Evolutionary conservation across 2,113 vertebrate species (phyloP), one percentile per base, ranked within the genome.

Genomic region (Epinephelus cyanopodus): DNA sequence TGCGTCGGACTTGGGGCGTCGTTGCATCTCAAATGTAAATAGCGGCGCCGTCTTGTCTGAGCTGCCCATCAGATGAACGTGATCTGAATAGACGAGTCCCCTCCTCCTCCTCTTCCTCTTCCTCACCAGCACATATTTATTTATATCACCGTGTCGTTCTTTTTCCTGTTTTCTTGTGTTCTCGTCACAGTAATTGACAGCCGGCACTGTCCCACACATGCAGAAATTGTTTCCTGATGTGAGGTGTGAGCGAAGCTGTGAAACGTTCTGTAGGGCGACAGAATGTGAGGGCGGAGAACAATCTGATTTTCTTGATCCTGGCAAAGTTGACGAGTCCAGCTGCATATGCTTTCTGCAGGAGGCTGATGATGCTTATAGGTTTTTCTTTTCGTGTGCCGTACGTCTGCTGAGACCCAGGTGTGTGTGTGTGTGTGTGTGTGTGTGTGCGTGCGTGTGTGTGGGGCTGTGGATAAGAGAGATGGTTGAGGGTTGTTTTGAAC

Each of bases 151-250:
- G 0, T 45, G 0, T 73, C 74, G 39, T 17, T 15, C 72, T 6
- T 67, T 58, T 4, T 21, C 2, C 15, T 53, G 8, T 63, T 68
- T 27, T 21, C 27, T 2, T 10, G 37, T 18, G 0, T 23, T 48
- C 66, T 39, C 21, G 1, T 65, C 71, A n/a, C 76, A 56, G 62
- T 84, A 81, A 81, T 25, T 84, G 82, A 87, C 81, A 84, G 73
- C 33, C 62, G 7, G 77, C 62, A 2, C 50, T 14, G 42, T 25
- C 58, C 66, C 80, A 74, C 54, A 75, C 79, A 18, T 48, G 48
- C 62, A 74, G 5, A 25, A 19, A 50, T 0, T 3, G 19, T 17
- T 52, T 50, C 53, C 1, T 45, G 39, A 71, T 8, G 42, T 27
- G 54, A 21, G 33, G 4, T 23, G 56, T 18, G 4, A 33, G 37